Evolutionary conservation across 2,888 invertebrate genomes (phyloP), one percentile per base, ranked within the genome.

Genomic region (Microdon myrmicae): DNA sequence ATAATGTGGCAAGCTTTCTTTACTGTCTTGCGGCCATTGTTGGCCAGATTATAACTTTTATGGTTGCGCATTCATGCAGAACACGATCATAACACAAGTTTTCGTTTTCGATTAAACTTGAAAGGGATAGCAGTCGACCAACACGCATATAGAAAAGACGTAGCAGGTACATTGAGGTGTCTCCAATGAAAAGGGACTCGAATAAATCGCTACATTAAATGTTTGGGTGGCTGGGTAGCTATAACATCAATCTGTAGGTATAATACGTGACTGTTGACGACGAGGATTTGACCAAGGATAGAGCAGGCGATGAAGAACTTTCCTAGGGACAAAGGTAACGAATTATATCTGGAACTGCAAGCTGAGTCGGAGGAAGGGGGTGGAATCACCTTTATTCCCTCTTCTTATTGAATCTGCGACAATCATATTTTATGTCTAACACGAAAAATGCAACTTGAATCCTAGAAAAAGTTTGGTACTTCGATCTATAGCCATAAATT

Each of bases 21-120:
- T 48, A 34, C 19, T 13, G 44, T 37, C 12, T 23, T 17, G 17
- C 26, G 20, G 20, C 29, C 28, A 53, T 53, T 53, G 35, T 53
- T 53, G 53, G 53, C 44, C 45, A 38, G 54, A 38, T 54, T 54
- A 32, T 45, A 45, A 38, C 44, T 54, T 54, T 54, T 45, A 44
- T 38, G 38, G 45, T 10, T 31, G 28, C 31, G 38, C 54, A 45
- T 45, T 54, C 54, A 54, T 45, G 45, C 45, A 54, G 54, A 45
- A 38, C 45, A 29, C 31, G 23, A 31, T 25, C 45, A 38, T 45
- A 54, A 45, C 17, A 23, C 10, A 44, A 25, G 38, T 54, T 38
- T 25, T 38, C 32, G 31, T 26, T 54, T 44, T 44, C 53, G 53
- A 44, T 37, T 54, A 45, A 31, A 37, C 3, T 38, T 34, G 32